Percentiles rank a stretch among this genome's conserved stretches.
These are phyloP conservation scores for Nephrotoma flavescens DNA, from an alignment of 2,888 invertebrate genomes.

Conservation along the genomic window DNA sequence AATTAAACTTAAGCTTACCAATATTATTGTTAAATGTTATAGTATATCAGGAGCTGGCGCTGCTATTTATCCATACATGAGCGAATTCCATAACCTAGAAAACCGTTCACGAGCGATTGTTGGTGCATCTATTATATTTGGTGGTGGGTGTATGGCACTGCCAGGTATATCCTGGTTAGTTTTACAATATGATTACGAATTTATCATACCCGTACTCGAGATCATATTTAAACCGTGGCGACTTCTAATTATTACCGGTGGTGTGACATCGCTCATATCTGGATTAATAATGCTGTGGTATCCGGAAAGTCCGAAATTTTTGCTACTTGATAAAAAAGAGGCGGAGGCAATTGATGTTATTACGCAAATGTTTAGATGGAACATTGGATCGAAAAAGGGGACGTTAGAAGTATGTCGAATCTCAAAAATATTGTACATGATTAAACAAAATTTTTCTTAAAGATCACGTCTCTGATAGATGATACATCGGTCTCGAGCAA, in stretches of 20 bases:
- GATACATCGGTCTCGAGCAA: neutral
- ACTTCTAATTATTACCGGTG: slow-evolving; percentile 23
- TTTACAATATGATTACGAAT: slow-evolving; percentile 23
- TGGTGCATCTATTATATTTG: slow-evolving; percentile 25
- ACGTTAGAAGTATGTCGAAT: neutral
- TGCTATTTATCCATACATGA: slow-evolving; percentile 36
- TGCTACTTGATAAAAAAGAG: slow-evolving; percentile 19
- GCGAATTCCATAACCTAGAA: slow-evolving; percentile 35
- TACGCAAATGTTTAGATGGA: neutral
- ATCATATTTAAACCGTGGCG: slow-evolving; percentile 26
- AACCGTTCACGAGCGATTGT: slow-evolving; percentile 32
- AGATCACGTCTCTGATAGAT: neutral
- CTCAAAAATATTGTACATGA: neutral
- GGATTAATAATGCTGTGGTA: slow-evolving; percentile 20
- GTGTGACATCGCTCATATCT: slow-evolving; percentile 23
- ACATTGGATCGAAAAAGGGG: neutral
- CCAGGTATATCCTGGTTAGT: slow-evolving; percentile 26
- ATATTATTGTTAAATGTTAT: neutral
- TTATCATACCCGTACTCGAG: slow-evolving; percentile 19
- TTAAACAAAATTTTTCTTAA: neutral
- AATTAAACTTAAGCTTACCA: neutral
- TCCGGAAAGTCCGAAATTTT: slow-evolving; percentile 28
- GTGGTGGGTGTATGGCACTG: slow-evolving; percentile 22
- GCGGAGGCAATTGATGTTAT: slow-evolving; percentile 15
- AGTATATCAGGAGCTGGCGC: slow-evolving; percentile 34